phyloP scores from a whole-genome alignment of 2,113 vertebrate genomes.

The Osmerus eperlanus region DNA sequence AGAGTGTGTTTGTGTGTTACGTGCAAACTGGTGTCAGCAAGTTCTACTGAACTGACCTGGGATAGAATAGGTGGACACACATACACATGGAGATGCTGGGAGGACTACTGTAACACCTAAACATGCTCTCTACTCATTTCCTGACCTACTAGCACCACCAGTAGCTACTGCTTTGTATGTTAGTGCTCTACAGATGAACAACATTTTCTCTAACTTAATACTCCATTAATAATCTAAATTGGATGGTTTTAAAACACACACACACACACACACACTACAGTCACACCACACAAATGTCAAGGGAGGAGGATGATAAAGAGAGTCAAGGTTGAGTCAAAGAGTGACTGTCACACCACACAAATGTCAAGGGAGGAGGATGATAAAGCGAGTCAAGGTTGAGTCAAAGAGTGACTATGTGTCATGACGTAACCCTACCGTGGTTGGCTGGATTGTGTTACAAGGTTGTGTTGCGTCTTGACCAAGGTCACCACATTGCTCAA shows the following conservation, averaged over 20 bases:
- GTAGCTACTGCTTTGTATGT: no score
- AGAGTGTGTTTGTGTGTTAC: slow-evolving; percentile 28
- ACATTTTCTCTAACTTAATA: no score
- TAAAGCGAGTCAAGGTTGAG: slow-evolving; percentile 31
- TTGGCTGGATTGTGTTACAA: slow-evolving; percentile 44
- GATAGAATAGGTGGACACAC: slow-evolving; percentile 33
- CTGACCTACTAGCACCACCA: not conserved
- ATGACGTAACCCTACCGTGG: slow-evolving; percentile 39
- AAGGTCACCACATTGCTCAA: slow-evolving; percentile 25
- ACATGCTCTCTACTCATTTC: not conserved
- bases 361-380: not conserved
- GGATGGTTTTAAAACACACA: no score
- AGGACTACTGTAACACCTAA: not conserved
- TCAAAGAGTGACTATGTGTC: slow-evolving; percentile 21
- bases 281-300: not conserved
- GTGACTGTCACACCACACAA: not conserved
- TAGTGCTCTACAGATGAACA: no score
- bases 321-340: no score
- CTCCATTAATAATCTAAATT: no score
- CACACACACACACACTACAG: slow-evolving; percentile 11
- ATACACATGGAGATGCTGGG: not conserved
- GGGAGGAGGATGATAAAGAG: slow-evolving; percentile 11
- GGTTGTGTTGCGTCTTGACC: slow-evolving; percentile 34
- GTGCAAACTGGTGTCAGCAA: slow-evolving; percentile 63
- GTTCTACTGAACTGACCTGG: slow-evolving; percentile 54